Evolutionary conservation across 2,797 vertebrate species (phyloP).

Genomic region (Cygnus olor): DNA sequence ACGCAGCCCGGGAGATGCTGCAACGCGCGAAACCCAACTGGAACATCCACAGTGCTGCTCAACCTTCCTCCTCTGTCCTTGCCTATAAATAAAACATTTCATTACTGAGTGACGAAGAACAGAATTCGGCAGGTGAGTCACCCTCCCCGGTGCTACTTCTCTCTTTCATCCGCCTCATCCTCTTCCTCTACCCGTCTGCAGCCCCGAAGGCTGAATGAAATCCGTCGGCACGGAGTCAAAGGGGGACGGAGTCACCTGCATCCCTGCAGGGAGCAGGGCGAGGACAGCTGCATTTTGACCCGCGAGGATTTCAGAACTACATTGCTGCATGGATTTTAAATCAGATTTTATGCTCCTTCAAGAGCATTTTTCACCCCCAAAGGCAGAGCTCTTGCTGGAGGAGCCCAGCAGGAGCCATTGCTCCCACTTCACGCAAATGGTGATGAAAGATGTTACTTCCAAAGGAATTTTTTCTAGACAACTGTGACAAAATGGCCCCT

Average conservation of each 20-base stretch:
- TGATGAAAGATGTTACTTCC: background rate
- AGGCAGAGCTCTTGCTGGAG: background rate
- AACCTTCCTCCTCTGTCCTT: background rate
- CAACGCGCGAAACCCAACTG: background rate
- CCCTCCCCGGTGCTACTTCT: background rate
- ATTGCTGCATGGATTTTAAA: background rate
- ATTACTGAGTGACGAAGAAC: slow-evolving; percentile 23
- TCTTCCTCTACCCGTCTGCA: slow-evolving; percentile 21
- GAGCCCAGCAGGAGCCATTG: background rate
- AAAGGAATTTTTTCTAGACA: background rate
- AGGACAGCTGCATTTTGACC: background rate
- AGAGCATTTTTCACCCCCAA: background rate
- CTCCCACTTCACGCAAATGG: background rate
- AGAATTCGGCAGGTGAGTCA: slow-evolving; percentile 53
- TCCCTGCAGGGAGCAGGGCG: background rate
- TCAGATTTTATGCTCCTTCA: background rate
- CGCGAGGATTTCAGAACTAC: background rate
- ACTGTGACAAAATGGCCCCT: background rate
- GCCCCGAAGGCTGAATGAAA: background rate
- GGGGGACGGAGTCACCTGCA: background rate
- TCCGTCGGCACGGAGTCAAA: background rate
- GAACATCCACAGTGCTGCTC: background rate
- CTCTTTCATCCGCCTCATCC: slow-evolving; percentile 34
- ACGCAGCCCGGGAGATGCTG: background rate
- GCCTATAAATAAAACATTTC: slow-evolving; percentile 36